These are phyloP conservation scores for Burhinus bistriatus DNA, from an alignment of 2,113 vertebrate genomes.

Conservation along the genomic window DNA sequence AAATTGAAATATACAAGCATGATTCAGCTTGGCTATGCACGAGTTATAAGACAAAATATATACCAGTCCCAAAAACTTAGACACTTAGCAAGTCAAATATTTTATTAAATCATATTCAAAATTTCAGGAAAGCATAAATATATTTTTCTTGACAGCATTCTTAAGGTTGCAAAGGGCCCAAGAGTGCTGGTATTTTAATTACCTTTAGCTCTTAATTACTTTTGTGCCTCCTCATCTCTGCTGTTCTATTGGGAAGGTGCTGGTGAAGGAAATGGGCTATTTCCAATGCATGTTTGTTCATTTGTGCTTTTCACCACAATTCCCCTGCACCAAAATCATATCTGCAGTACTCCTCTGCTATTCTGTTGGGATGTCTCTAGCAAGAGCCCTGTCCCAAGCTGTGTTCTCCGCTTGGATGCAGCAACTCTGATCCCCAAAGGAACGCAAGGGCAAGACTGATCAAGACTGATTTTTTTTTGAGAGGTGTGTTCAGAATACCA, in stretches of 20 bases:
- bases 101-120: background rate
- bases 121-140: background rate
- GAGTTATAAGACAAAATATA: background rate
- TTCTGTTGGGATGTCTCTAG: background rate
- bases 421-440: background rate
- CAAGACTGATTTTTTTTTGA: background rate
- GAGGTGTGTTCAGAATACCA: background rate
- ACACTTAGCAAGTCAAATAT: background rate
- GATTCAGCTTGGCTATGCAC: background rate
- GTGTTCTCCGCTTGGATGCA: background rate
- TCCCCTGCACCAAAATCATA: background rate
- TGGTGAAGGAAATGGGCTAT: background rate
- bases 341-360: background rate
- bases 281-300: background rate
- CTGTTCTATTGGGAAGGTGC: background rate
- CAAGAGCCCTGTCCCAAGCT: background rate
- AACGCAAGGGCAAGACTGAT: background rate
- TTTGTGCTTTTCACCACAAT: background rate
- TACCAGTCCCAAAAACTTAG: background rate
- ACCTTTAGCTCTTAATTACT: background rate
- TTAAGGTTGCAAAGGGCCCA: background rate
- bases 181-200: background rate
- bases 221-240: background rate
- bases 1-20: background rate
- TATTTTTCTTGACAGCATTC: background rate